Base-by-base conservation (phyloP, 2,888 invertebrate genomes). In the Tipula vernalis region DNA sequence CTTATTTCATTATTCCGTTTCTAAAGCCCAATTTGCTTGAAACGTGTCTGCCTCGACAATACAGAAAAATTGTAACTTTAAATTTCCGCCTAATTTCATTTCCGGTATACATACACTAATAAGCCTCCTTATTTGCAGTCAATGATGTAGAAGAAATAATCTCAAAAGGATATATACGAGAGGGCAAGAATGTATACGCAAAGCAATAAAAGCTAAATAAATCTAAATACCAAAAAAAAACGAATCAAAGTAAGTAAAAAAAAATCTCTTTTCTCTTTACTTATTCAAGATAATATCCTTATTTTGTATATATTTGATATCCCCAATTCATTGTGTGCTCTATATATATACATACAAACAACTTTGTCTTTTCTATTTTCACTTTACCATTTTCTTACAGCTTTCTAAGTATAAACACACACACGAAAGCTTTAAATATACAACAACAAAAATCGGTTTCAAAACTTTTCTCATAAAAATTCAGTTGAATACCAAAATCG, bases 201-300 rank as follows among this genome's bases (percentile, higher is more conserved):
- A 71, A 71, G 71, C 71, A 71, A 71, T 71, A 71, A 71, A 71
- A 71, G 71, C 71, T 71, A 71, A 71, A 71, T 71, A 71, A 71
- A 71, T 71, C 71, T 71, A 71, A 71, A 71, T 71, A 71, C n/a
- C n/a, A 51, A 44, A 71, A 71, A 71, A 71, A 71, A 71, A 71
- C 28, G 71, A 71, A 71, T 71, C 71, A 71, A 71, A 71, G 71
- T 71, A 28, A 71, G 71, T 71, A 71, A 71, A 71, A 71, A 28
- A 57, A 71, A 71, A 71, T 71, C 71, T 71, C 8, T 71, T 28
- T 71, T 71, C 71, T 71, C 51, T 57, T 57, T 71, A 71, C 28
- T 71, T 71, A 71, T 71, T 71, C n/a, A 71, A 71, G 71, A 71
- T 71, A 71, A 71, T 71, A 71, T 71, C 28, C 71, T 71, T 71